Conservation (phyloP, 2,888 invertebrate genomes). For the Theretra japonica region DNA sequence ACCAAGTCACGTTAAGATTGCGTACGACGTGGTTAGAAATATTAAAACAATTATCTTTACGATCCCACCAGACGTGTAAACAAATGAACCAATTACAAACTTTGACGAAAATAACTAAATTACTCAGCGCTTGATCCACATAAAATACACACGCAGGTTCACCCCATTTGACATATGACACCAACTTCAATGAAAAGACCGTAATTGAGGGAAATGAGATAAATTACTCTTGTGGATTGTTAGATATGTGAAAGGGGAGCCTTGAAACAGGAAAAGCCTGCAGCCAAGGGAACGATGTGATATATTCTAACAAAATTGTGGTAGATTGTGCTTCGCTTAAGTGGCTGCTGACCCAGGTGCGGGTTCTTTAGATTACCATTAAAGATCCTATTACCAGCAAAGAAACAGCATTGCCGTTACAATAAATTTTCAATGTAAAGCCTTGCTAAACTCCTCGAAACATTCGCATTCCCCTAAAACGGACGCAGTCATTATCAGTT, state of each 20-base stretch:
- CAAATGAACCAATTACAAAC: slow-evolving; percentile 37
- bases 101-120: slow-evolving; percentile 38
- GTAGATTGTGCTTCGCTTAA: slow-evolving; percentile 35
- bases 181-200: slow-evolving; percentile 65
- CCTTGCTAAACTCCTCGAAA: slow-evolving; percentile 61
- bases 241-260: slow-evolving; percentile 56
- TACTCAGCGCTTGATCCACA: slow-evolving; percentile 42
- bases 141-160: slow-evolving; percentile 56
- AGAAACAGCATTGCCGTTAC: slow-evolving; percentile 70
- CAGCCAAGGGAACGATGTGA: slow-evolving; percentile 31
- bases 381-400: slow-evolving; percentile 69
- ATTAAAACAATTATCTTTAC: slow-evolving; percentile 7
- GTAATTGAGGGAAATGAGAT: slow-evolving; percentile 80
- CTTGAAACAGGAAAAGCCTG: slow-evolving; percentile 23
- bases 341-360: slow-evolving; percentile 63
- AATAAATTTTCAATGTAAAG: slow-evolving; percentile 78
- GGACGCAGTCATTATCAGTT: slow-evolving; percentile 79
- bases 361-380: slow-evolving; percentile 67
- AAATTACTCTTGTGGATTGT: slow-evolving; percentile 72
- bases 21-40: slow-evolving; percentile 4
- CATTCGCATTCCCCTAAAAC: slow-evolving; percentile 57
- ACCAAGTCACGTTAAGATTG: slow-evolving; percentile 11
- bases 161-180: slow-evolving; percentile 72
- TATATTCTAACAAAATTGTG: slow-evolving; percentile 38
- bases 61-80: slow-evolving; percentile 16